Evolutionary conservation across 2,888 invertebrate species (phyloP).

Genomic region (Blastobasis lacticolella): DNA sequence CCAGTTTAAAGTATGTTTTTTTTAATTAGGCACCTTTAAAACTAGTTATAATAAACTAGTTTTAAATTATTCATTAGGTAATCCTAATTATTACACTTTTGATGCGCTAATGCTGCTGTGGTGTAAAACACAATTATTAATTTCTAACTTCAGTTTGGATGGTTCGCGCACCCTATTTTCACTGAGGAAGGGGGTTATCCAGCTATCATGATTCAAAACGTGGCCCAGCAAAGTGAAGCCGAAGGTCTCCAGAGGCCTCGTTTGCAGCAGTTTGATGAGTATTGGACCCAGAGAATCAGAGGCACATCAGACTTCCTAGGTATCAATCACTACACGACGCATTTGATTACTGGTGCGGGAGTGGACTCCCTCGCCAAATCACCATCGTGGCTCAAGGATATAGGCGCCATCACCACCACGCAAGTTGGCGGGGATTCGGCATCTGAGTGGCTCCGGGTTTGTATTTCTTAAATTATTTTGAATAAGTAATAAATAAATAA

Average conservation of each 20-base stretch:
- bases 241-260: slow-evolving; percentile 58
- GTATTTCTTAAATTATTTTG: not conserved
- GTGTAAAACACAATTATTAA: too few relatives aligned
- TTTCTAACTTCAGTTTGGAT: slow-evolving; percentile 51
- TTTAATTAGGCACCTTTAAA: not conserved
- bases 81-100: not conserved
- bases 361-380: slow-evolving; percentile 56
- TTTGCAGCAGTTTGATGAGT: slow-evolving; percentile 58
- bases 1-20: slow-evolving; percentile 57
- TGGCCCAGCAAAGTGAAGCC: slow-evolving; percentile 49
- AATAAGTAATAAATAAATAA: not conserved
- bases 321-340: slow-evolving; percentile 69
- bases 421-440: slow-evolving; percentile 64
- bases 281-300: slow-evolving; percentile 61
- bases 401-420: slow-evolving; percentile 58
- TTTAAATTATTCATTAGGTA: too few relatives aligned
- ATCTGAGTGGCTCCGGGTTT: slow-evolving; percentile 66
- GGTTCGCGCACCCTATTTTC: slow-evolving; percentile 72
- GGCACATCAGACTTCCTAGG: slow-evolving; percentile 68
- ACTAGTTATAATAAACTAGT: not conserved
- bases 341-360: slow-evolving; percentile 55
- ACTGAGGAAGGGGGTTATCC: slow-evolving; percentile 67
- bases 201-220: slow-evolving; percentile 57
- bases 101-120: not conserved
- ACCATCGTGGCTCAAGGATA: slow-evolving; percentile 67